Percentiles rank a stretch among this genome's conserved stretches.
Evolutionary conservation across 2,797 vertebrate species (phyloP).

Genomic region (Pogonophryne albipinna): DNA sequence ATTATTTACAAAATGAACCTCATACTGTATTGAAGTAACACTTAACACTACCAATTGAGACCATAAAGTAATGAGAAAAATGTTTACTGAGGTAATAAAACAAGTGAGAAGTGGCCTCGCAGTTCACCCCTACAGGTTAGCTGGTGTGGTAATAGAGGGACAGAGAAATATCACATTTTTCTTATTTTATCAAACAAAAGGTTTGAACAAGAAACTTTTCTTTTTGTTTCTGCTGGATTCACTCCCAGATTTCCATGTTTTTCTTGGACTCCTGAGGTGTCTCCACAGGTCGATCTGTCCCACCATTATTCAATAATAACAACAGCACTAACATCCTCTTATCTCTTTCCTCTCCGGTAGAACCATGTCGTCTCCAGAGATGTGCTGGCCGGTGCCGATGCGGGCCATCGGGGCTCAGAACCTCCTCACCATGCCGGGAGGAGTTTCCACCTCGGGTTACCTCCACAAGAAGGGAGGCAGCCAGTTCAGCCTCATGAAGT

Average conservation of each 20-base stretch:
- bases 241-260: background rate
- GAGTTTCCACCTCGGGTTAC: slow-evolving; percentile 91
- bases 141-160: too few relatives aligned
- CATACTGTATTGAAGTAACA: too few relatives aligned
- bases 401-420: slow-evolving; percentile 98
- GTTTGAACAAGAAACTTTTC: background rate
- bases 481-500: slow-evolving; percentile 94
- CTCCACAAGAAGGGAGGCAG: slow-evolving; percentile 98
- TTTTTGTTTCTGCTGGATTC: background rate
- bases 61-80: too few relatives aligned
- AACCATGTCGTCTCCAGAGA: slow-evolving; percentile 90
- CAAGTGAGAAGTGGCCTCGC: too few relatives aligned
- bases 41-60: too few relatives aligned
- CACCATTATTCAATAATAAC: too few relatives aligned
- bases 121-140: too few relatives aligned
- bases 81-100: too few relatives aligned
- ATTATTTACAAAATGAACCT: too few relatives aligned
- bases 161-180: too few relatives aligned
- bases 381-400: slow-evolving; percentile 95
- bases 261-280: background rate
- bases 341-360: slow-evolving; percentile 68
- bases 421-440: slow-evolving; percentile 97
- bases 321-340: background rate
- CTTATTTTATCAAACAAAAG: too few relatives aligned
- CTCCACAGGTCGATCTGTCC: background rate